Evolutionary conservation across 2,888 invertebrate genomes (phyloP), one percentile per base, ranked within the genome.

Genomic region (Hydropsyche betteni): DNA sequence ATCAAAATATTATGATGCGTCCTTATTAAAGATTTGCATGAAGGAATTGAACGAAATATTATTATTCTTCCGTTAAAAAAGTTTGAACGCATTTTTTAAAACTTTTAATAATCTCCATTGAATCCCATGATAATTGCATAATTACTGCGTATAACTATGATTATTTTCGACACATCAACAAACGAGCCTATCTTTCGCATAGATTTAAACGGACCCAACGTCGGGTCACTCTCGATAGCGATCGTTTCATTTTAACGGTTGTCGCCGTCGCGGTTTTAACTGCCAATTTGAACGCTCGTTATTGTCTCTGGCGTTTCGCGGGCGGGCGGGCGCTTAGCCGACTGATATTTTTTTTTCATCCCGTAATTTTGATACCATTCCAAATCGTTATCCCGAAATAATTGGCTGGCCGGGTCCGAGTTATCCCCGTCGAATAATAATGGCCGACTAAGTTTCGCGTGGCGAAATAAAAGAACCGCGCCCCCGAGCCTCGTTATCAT

Each of bases 341-440:
- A 16, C 52, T 24, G 24, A 24, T 24, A 34, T 51, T 70, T 70
- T 70, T 70, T 70, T 70, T 64, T 36, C 64, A 75, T 73, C 64
- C 64, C 72, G 73, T 75, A 69, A 72, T 77, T 77, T 77, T 77
- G 77, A 77, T 77, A 64, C 75, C 73, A 77, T 77, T 77, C 77
- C 77, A 77, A 77, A 77, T 77, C 69, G 75, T 75, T 75, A 69
- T 75, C 77, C 77, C 77, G 69, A 77, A 77, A 75, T 77, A 77
- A 77, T 77, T 77, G 77, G 75, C 61, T 68, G 55, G 73, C 51
- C 44, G 52, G 71, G 36, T 36, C 55, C 58, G 55, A 55, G 61
- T 72, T 58, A 36, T 72, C 61, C 58, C 44, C 58, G 55, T 72
- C 72, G 38, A 72, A 72, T 58, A 16, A 72, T 72, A 58, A 72